Evolutionary conservation across 2,113 vertebrate species (phyloP).

Genomic region (Cyprinodon brontotheroides): DNA sequence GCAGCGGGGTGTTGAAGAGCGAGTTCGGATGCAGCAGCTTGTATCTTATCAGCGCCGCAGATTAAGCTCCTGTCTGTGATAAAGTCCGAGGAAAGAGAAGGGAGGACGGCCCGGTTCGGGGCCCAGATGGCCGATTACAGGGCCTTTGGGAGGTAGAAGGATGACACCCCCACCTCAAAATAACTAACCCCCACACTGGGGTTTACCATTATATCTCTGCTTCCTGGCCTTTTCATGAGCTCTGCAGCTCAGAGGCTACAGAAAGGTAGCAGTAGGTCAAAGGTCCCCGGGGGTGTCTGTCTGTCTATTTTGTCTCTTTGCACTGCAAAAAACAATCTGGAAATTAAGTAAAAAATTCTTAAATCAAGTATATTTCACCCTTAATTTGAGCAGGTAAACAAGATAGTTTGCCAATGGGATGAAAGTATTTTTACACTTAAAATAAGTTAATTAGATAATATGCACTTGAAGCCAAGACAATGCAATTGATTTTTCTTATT

Average conservation of each 20-base stretch:
- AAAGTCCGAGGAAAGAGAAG: constrained; percentile 53
- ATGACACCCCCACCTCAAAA: constrained; percentile 29
- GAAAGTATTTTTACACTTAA: no score
- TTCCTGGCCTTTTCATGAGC: constrained; percentile 55
- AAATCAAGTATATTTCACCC: no score
- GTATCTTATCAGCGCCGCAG: constrained; percentile 63
- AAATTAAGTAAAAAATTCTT: no score
- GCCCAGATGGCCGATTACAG: constrained; percentile 65
- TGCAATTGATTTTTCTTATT: no score
- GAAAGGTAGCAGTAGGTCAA: no score
- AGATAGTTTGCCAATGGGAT: no score
- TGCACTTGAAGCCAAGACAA: no score
- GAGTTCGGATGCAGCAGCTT: constrained; percentile 7
- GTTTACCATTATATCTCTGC: constrained; percentile 54
- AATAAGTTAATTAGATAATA: no score
- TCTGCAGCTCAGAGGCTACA: constrained; percentile 33
- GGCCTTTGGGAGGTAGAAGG: constrained; percentile 26
- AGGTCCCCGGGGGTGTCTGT: no score
- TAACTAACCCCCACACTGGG: constrained; percentile 40
- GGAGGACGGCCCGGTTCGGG: constrained; percentile 27
- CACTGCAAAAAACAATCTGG: no score
- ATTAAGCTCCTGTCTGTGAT: constrained; percentile 63
- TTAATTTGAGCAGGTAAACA: no score
- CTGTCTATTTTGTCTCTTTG: no score
- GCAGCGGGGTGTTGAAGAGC: constrained; percentile 13